Conservation (phyloP, 2,797 vertebrate genomes). For the Crenichthys baileyi region DNA sequence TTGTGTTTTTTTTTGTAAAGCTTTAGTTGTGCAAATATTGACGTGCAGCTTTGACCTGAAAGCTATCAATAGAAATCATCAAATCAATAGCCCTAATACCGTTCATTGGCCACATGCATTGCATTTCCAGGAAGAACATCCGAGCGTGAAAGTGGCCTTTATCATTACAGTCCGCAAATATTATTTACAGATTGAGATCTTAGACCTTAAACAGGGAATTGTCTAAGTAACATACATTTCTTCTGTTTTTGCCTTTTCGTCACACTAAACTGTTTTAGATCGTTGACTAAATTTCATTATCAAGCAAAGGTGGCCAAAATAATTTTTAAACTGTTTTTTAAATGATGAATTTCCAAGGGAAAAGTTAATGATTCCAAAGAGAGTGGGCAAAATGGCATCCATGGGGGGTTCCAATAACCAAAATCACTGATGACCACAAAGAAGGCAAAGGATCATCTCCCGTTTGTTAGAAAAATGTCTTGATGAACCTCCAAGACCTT, state of each 20-base stretch:
- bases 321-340: neutral
- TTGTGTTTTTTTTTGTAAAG: slow-evolving; percentile 76
- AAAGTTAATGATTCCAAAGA: neutral
- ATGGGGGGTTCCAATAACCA: neutral
- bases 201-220: too few relatives aligned
- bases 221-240: too few relatives aligned
- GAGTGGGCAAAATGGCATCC: neutral
- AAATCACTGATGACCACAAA: neutral
- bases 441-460: neutral
- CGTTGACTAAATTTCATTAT: neutral
- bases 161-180: slow-evolving; percentile 91
- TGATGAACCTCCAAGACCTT: neutral
- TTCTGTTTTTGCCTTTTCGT: too few relatives aligned
- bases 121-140: slow-evolving; percentile 86
- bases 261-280: too few relatives aligned
- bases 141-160: slow-evolving; percentile 81
- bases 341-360: neutral
- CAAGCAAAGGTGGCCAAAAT: neutral
- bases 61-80: slow-evolving; percentile 96
- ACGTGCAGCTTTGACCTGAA: slow-evolving; percentile 89
- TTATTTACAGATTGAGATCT: slow-evolving; percentile 71
- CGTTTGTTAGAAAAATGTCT: too few relatives aligned
- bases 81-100: slow-evolving; percentile 96
- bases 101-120: slow-evolving; percentile 90
- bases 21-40: slow-evolving; percentile 93